Conservation (phyloP, 2,113 vertebrate species). For the Neotragus pygmaeus region DNA sequence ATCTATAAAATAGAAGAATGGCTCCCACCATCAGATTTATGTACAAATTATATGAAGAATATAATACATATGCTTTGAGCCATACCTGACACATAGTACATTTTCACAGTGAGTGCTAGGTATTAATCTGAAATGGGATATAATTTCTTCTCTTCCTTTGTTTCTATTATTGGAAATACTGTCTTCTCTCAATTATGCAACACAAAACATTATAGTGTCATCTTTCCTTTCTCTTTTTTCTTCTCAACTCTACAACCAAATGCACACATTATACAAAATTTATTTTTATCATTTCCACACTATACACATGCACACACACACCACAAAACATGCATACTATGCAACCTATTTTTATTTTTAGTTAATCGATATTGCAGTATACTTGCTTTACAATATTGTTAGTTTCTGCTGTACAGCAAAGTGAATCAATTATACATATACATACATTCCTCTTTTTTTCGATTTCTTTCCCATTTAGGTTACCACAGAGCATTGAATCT, state of each 20-base stretch:
- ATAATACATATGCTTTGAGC: neutral
- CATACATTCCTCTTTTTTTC: neutral
- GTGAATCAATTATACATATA: neutral
- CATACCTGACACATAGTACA: neutral
- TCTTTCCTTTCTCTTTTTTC: neutral
- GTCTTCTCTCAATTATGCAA: neutral
- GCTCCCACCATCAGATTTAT: neutral
- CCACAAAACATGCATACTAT: neutral
- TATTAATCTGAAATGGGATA: neutral
- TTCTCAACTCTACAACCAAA: neutral
- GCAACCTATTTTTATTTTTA: neutral
- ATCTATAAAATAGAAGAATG: neutral
- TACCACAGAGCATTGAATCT: neutral
- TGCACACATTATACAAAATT: neutral
- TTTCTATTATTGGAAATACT: neutral
- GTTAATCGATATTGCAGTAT: neutral
- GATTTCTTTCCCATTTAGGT: neutral
- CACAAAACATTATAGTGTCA: neutral
- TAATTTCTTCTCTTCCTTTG: neutral
- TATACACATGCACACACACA: accelerated
- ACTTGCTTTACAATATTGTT: neutral
- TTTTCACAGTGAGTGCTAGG: neutral
- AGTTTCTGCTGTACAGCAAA: neutral
- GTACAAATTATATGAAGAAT: neutral
- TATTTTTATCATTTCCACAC: neutral